A percentile compares a stretch with the other conserved stretches of the same genome.
Evolutionary conservation across 1,140 invertebrate genomes (phyloP).

Genomic region (Bombyx mori): DNA sequence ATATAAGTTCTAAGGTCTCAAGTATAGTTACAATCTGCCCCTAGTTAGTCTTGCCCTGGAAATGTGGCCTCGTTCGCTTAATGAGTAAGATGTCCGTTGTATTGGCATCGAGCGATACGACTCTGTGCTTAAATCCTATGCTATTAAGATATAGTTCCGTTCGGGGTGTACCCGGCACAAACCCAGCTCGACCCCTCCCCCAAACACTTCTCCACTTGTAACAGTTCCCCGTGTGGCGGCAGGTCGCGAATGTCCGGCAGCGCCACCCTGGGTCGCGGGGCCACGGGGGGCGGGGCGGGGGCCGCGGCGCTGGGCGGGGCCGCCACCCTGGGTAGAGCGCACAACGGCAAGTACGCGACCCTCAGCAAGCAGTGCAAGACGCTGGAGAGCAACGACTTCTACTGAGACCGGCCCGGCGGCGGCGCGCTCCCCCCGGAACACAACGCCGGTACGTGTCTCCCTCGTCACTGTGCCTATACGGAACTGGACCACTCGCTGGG

Average conservation of each 20-base stretch:
- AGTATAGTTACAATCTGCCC: no score
- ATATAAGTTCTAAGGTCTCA: no score
- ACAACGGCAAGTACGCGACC: slow-evolving; percentile 89
- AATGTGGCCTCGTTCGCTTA: no score
- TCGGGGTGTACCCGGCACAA: background rate
- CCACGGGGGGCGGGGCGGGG: slow-evolving; percentile 56
- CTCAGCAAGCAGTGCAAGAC: slow-evolving; percentile 95
- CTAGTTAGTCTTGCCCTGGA: no score
- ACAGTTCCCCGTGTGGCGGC: background rate
- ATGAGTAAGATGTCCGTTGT: no score
- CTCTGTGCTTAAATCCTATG: no score
- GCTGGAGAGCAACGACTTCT: slow-evolving; percentile 93
- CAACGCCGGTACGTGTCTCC: slow-evolving; percentile 36
- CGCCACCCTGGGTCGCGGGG: slow-evolving; percentile 71
- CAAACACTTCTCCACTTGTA: background rate
- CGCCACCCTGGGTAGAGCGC: slow-evolving; percentile 72
- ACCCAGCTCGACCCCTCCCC: background rate
- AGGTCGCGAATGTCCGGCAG: slow-evolving; percentile 51
- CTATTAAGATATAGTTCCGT: background rate
- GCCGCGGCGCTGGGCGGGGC: slow-evolving; percentile 68
- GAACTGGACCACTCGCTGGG: no score
- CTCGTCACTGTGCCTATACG: no score
- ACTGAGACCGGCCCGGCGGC: slow-evolving; percentile 85
- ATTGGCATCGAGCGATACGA: no score
- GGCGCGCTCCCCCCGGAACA: slow-evolving; percentile 34